Percentiles rank a stretch among this genome's conserved stretches.
Conservation (phyloP, 2,888 invertebrate genomes). For the Dicranocentrus wangi region DNA sequence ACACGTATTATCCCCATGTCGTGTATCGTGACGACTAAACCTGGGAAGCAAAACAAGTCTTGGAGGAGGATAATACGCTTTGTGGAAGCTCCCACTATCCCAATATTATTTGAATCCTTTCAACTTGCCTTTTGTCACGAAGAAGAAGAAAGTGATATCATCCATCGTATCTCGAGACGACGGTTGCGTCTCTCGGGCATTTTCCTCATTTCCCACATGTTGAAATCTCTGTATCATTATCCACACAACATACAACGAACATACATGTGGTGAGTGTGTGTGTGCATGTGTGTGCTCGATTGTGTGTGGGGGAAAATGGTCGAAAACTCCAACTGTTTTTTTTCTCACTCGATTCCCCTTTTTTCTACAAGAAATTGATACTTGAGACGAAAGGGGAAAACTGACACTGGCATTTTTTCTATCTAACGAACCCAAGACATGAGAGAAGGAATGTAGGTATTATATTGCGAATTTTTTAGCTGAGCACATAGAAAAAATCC, state of each 20-base stretch:
- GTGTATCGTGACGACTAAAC: too few relatives aligned
- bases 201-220: neutral
- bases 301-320: neutral
- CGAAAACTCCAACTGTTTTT: neutral
- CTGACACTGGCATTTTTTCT: constrained; percentile 12
- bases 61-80: neutral
- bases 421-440: neutral
- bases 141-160: neutral
- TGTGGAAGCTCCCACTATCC: neutral
- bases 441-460: too few relatives aligned
- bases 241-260: too few relatives aligned
- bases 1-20: too few relatives aligned
- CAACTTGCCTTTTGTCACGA: neutral
- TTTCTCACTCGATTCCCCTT: neutral
- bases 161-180: neutral
- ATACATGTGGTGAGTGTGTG: too few relatives aligned
- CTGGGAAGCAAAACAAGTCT: neutral
- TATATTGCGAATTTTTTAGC: too few relatives aligned
- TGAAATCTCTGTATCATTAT: neutral
- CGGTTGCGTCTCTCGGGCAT: neutral
- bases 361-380: constrained; percentile 25
- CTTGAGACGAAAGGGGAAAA: constrained; percentile 8
- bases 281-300: too few relatives aligned
- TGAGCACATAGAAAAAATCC: too few relatives aligned
- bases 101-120: constrained; percentile 3